Evolutionary conservation across 2,888 invertebrate species (phyloP), one percentile per base, ranked within the genome.

Genomic region (Drosophila cracens): DNA sequence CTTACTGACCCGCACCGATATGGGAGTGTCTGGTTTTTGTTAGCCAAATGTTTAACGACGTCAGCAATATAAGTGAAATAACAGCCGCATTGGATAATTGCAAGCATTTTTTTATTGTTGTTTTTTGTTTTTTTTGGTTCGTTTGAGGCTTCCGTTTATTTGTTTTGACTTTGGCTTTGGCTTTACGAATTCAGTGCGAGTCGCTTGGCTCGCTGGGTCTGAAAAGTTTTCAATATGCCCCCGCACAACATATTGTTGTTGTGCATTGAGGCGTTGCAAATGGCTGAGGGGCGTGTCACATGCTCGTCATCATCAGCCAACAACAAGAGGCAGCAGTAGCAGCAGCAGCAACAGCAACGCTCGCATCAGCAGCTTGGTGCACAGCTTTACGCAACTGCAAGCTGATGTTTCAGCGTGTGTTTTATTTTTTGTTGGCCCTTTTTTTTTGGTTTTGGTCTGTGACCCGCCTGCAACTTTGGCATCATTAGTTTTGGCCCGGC

Each of bases 241-340:
- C 51, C 29, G 51, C 25, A 13, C 25, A 73, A 51, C 38, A 70
- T 61, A 63, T 40, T 76, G 82, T 74, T 74, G 56, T 53, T 81
- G 90, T 90, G 89, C 91, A 90, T 83, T 87, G 82, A 89, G 79
- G 81, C 91, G 90, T 91, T 87, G 76, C 87, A 83, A 90, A 81
- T 79, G 89, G 72, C 68, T 71, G 58, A 18, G 88, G 79, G 89
- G 89, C 87, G 87, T 90, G 91, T 83, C 87, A 82, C 83, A 74
- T 85, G 87, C 75, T 88, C 90, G 82, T 86, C 87, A 85, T 79
- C 80, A 65, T 64, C 69, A 73, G 31, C 79, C 60, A 52, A 27
- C 64, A 52, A 51, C 63, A 70, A 46, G 13, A 1, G 13, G 6
- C 64, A 52, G 52, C 58, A 33, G 38, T 57, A 60, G 13, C 27